Conservation (phyloP, 2,113 vertebrate genomes). For the Aspidoscelis tigris region DNA sequence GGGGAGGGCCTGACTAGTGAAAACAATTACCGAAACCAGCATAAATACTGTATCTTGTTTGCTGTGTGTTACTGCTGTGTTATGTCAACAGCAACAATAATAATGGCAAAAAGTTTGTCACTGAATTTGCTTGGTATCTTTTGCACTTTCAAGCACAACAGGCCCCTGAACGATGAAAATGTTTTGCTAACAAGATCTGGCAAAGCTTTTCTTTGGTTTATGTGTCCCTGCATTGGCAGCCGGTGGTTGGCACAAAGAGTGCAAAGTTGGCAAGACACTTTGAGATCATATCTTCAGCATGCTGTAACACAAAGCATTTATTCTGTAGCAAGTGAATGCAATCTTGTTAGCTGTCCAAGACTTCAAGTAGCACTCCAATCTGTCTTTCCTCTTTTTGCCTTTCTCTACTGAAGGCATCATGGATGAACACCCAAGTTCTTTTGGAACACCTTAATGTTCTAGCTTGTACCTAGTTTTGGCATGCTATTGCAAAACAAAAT, state of each 20-base stretch:
- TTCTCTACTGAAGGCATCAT: background rate
- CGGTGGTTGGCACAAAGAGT: constrained; percentile 47
- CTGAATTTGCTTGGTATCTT: constrained; percentile 59
- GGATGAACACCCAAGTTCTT: background rate
- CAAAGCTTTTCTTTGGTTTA: constrained; percentile 55
- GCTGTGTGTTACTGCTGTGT: too few relatives aligned
- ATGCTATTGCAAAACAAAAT: background rate
- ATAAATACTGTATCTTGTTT: too few relatives aligned
- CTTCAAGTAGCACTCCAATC: constrained; percentile 38
- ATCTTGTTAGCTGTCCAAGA: constrained; percentile 59
- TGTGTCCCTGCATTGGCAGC: constrained; percentile 34
- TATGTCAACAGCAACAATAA: constrained; percentile 43
- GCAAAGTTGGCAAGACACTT: constrained; percentile 38
- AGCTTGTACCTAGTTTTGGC: background rate
- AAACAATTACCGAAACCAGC: too few relatives aligned
- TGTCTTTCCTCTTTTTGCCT: constrained; percentile 24
- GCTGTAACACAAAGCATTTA: constrained; percentile 62
- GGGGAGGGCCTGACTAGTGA: too few relatives aligned
- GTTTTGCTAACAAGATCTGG: constrained; percentile 64
- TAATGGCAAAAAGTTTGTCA: constrained; percentile 47
- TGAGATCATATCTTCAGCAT: constrained; percentile 55
- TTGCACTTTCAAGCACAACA: constrained; percentile 51
- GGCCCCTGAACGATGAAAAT: constrained; percentile 66
- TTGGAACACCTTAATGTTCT: constrained; percentile 29
- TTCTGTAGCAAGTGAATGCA: constrained; percentile 56